Evolutionary conservation across 2,113 vertebrate species (phyloP), one percentile per base, ranked within the genome.

Genomic region (Oncorhynchus gorbuscha): DNA sequence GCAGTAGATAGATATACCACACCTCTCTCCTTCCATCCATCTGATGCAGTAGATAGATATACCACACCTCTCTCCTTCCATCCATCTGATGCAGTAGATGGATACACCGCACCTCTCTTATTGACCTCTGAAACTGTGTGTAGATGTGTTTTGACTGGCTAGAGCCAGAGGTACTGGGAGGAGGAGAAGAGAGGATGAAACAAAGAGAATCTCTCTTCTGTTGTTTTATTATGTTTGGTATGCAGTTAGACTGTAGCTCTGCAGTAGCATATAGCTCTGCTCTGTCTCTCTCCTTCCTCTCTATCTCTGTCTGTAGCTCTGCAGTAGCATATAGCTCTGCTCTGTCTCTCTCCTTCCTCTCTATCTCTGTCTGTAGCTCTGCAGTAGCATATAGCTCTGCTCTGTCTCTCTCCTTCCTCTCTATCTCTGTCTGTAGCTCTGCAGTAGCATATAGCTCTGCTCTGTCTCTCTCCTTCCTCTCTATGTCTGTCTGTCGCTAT

Each of bases 341-440:
- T 59, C 58, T 59, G 9, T 13, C 3, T 13, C 48, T 49, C 11
- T 49, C n/a, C 58, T 59, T 12, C 3, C 3, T 13, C 48, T 49
- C n/a, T n/a, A n/a, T n/a, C n/a, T n/a, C n/a, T n/a, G n/a, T n/a
- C 78, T 81, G 77, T 74, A 70, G 82, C 70, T 74, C 79, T 81
- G 79, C 78, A 71, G 82, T 67, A 48, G 59, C 75, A 16, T 58
- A 58, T 58, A 58, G 13, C n/a, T 59, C 58, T 59, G 58, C 14
- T 59, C 58, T 59, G 9, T 13, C 3, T 13, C 48, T 49, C 11
- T 49, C n/a, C 58, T 59, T 12, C 3, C 3, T 13, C 48, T 49
- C n/a, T n/a, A n/a, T n/a, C n/a, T n/a, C n/a, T n/a, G n/a, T n/a
- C 78, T 81, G 77, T 74, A 70, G 82, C 70, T 74, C 79, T 81